Conservation (phyloP, 2,888 invertebrate species). For the Caenorhabditis auriculariae region DNA sequence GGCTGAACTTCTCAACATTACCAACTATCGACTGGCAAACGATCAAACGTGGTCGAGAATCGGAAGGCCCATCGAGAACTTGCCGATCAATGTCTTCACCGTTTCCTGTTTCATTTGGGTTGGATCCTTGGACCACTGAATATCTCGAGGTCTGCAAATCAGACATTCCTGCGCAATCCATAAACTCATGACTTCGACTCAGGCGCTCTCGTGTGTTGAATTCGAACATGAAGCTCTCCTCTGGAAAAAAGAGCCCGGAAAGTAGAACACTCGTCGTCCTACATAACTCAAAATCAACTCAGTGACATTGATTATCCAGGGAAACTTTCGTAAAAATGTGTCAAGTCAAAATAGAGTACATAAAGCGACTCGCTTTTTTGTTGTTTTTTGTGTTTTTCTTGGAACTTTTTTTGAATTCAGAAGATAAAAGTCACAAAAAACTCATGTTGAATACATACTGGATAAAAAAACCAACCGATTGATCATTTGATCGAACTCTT, state of each 20-base stretch:
- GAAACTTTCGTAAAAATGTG: no score
- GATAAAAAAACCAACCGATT: no score
- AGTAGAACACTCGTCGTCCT: conserved; percentile 25
- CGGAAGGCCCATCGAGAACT: conserved; percentile 25
- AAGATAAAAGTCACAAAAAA: no score
- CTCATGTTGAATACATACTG: no score
- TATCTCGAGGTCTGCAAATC: conserved; percentile 17
- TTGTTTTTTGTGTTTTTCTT: no score
- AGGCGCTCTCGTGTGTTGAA: conserved; percentile 31
- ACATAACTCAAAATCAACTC: not conserved
- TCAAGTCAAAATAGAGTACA: no score
- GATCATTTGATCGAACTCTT: no score
- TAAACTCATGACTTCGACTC: conserved; percentile 5
- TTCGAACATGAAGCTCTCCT: conserved; percentile 33
- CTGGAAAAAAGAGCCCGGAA: conserved; percentile 28
- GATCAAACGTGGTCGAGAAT: conserved; percentile 28
- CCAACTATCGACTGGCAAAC: no score
- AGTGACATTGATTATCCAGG: no score
- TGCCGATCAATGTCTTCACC: conserved; percentile 14
- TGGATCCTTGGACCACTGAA: conserved; percentile 30
- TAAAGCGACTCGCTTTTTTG: no score
- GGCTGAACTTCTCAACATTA: conserved; percentile 45
- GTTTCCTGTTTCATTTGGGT: conserved; percentile 26
- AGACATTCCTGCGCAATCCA: conserved; percentile 1
- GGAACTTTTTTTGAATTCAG: not conserved